A percentile compares a stretch with the other conserved stretches of the same genome.
Evolutionary conservation across 2,797 vertebrate genomes (phyloP).

Genomic region (Salmo trutta): DNA sequence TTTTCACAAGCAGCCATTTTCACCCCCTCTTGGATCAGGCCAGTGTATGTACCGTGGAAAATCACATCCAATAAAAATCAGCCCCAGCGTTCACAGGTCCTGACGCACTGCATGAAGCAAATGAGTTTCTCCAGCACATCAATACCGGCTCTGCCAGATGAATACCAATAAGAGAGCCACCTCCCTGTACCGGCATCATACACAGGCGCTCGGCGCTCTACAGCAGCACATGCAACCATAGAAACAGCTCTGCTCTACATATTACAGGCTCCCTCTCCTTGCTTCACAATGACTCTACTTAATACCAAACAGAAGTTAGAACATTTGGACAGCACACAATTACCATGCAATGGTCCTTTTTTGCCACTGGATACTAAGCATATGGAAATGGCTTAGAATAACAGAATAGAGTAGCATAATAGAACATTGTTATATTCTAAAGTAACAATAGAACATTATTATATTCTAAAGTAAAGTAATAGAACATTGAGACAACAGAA

Average conservation of each 20-base stretch:
- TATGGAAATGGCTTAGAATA: no score
- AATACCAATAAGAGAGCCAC: constrained; percentile 69
- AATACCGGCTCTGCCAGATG: constrained; percentile 61
- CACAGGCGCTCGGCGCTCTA: constrained; percentile 31
- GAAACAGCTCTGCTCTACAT: constrained; percentile 74
- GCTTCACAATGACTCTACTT: neutral
- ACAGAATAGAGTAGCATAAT: no score
- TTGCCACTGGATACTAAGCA: no score
- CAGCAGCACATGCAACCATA: constrained; percentile 71
- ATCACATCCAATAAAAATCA: constrained; percentile 49
- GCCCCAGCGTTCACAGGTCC: constrained; percentile 45
- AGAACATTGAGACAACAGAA: no score
- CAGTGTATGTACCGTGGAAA: constrained; percentile 6
- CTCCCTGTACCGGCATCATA: constrained; percentile 62
- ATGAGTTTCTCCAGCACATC: constrained; percentile 55
- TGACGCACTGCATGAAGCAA: constrained; percentile 60
- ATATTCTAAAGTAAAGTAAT: no score
- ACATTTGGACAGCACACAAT: neutral
- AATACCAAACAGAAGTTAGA: neutral
- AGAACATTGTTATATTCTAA: no score
- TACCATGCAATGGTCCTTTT: neutral
- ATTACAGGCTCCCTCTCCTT: constrained; percentile 52
- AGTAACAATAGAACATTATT: no score
- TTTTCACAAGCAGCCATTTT: constrained; percentile 11
- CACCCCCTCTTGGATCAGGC: constrained; percentile 10